Base-by-base conservation (phyloP, 2,113 vertebrate species). In the Percopsis transmontana region DNA sequence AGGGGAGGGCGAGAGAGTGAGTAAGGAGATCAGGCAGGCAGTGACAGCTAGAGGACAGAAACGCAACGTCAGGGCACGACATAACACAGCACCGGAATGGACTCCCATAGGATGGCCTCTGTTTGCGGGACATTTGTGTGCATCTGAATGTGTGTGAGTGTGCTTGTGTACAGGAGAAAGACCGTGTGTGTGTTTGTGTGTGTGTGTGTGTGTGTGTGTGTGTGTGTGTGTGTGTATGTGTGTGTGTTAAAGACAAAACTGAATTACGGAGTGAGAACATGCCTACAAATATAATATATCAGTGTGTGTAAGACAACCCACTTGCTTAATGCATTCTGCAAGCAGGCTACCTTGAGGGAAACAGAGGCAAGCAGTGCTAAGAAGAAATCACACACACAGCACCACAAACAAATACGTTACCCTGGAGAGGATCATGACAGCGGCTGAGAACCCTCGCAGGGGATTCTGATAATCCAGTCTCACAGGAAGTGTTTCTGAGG, bases 71-170 rank as follows among this genome's bases (percentile, higher is more conserved):
- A 61, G 42, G 27, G 27, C n/a, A 33, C 27, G 27, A 33, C 64
- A 82, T 82, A 84, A 80, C n/a, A 45, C 7, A 51, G 48, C 18
- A 20, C n/a, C 2, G 19, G 19, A 51, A 7, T 12, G 18, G 48
- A 51, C 18, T 66, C 10, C 54, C 44, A 56, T 21, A 66, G 81
- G 78, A 82, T 19, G 68, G 64, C 60, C 58, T 81, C 71, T 13
- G 16, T 58, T 10, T 13, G 56, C n/a, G n/a, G n/a, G n/a, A n/a
- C 66, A 59, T 66, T 68, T 58, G 56, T 50, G 61, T 27, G 38
- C 56, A 53, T 73, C 19, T 45, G 40, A 16, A 20, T 21, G 2
- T 21, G 38, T 39, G 27, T 39, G 55, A 14, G 11, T 55, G 13
- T 59, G 69, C 45, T 47, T 55, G 58, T 16, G 2, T 0, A 53